These are phyloP conservation scores for Sciurus vulgaris DNA, from an alignment of 2,797 vertebrate genomes.

Conservation along the genomic window DNA sequence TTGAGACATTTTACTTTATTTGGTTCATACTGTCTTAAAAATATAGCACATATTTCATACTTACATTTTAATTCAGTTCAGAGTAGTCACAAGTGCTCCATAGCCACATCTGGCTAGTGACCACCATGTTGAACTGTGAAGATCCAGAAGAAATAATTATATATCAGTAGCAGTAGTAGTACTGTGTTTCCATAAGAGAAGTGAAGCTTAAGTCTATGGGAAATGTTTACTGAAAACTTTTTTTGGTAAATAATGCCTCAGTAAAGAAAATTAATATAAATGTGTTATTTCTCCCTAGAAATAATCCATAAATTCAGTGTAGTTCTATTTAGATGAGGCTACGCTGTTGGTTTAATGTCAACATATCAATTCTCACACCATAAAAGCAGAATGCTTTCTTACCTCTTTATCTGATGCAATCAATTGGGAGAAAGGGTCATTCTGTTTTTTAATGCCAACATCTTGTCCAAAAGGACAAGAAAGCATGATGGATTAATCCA, in stretches of 20 bases:
- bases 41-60: background rate
- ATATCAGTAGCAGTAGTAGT: background rate
- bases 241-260: background rate
- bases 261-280: background rate
- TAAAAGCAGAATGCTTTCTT: background rate
- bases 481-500: background rate
- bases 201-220: background rate
- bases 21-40: background rate
- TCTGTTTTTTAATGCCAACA: background rate
- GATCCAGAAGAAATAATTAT: background rate
- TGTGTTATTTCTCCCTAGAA: background rate
- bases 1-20: conserved; percentile 11
- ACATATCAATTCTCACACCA: background rate
- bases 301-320: background rate
- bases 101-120: background rate
- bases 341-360: background rate
- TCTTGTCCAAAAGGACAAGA: background rate
- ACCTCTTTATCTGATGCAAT: background rate
- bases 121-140: background rate
- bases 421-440: background rate
- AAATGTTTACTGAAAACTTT: background rate
- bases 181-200: background rate
- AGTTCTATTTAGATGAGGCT: background rate
- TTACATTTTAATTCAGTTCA: background rate
- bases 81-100: background rate